These are phyloP conservation scores for Halichondria panicea DNA, from an alignment of 37 sponge, comb jelly and placozoan genomes.

Conservation along the genomic window DNA sequence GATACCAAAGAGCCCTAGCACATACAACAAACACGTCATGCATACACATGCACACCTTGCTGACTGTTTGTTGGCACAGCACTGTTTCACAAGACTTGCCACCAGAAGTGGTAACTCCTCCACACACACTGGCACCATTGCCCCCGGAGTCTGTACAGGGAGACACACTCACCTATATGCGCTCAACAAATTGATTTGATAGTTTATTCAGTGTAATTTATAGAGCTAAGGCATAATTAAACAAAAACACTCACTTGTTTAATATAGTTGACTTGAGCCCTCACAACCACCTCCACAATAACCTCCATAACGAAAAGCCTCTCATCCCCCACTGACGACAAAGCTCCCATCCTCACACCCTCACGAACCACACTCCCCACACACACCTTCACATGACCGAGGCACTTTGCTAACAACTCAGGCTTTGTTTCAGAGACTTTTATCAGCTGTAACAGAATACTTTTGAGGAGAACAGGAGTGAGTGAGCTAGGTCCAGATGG, in stretches of 20 bases:
- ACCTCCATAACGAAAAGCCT: too few relatives aligned
- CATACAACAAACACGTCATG: background rate
- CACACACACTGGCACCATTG: background rate
- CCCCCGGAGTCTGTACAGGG: background rate
- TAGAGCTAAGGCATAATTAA: background rate
- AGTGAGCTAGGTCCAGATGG: background rate
- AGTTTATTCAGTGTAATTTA: too few relatives aligned
- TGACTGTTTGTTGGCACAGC: conserved; percentile 10
- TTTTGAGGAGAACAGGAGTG: conserved; percentile 23
- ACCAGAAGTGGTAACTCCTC: conserved; percentile 43
- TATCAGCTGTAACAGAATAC: conserved; percentile 5
- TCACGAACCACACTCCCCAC: conserved; percentile 10
- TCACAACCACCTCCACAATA: conserved; percentile 30
- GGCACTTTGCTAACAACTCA: conserved; percentile 26
- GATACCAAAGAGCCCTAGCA: too few relatives aligned
- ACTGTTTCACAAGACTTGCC: conserved; percentile 16
- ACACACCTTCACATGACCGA: background rate
- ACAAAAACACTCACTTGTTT: conserved; percentile 4
- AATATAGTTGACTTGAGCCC: conserved; percentile 22
- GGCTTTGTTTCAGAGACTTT: background rate
- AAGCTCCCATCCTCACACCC: conserved; percentile 15
- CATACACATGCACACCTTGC: conserved; percentile 4
- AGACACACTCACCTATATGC: background rate
- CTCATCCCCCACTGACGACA: conserved; percentile 4
- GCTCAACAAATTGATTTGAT: too few relatives aligned